Base-by-base conservation (phyloP, 1,140 invertebrate genomes). In the Saccostrea glomerata region DNA sequence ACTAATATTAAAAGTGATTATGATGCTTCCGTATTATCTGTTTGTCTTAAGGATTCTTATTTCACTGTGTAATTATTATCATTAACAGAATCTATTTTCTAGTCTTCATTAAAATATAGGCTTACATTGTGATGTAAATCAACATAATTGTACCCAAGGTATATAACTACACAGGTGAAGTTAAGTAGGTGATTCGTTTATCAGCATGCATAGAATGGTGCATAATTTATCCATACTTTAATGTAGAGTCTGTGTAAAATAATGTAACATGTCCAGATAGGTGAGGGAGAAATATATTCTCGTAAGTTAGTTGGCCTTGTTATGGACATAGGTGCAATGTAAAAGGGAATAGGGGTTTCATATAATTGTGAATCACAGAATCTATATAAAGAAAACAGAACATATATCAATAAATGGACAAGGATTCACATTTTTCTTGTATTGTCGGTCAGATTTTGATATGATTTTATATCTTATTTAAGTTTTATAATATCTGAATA, bases 271-370 rank as follows among this genome's bases (percentile, higher is more conserved):
- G 58, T 63, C n/a, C n/a, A 63, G 17, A 63, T 63, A 63, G 58
- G 17, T 63, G 58, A n/a, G 17, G 70, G 70, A 77, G 30, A 36
- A 30, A 36, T 36, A 15, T 13, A 77, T 73, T 73, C 66, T 30
- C 11, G 70, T 77, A 25, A 30, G 23, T 36, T 36, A 77, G 23
- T 36, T 15, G 70, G 70, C 30, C 70, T 30, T 30, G 70, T 77
- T 25, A 77, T 30, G 70, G 70, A 77, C 70, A 77, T 25, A 77
- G 70, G 70, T 77, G 70, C 70, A 77, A 77, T 77, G 70, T 25
- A 77, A 30, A 77, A 30, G 70, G 70, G 70, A 36, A 30, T 36
- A 25, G 70, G 70, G 70, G 47, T 30, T 77, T 77, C 25, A 77
- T 77, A 40, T 36, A 30, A 12, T 12, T 77, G 58, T 63, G n/a